Conservation (phyloP, 1,140 invertebrate species). For the Diuraphis noxia region DNA sequence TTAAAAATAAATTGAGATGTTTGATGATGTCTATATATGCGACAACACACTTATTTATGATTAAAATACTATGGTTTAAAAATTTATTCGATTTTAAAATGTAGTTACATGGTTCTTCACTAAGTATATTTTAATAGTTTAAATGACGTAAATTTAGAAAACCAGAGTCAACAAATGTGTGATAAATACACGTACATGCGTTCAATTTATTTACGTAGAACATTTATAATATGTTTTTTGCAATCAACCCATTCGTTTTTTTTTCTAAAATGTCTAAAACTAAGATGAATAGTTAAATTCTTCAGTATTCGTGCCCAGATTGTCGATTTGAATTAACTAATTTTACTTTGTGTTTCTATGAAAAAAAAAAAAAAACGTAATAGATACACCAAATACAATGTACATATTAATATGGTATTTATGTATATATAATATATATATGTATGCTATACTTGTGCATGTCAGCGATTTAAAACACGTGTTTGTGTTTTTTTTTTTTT, state of each 20-base stretch:
- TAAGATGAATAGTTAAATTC: background rate
- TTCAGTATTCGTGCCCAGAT: background rate
- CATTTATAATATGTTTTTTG: background rate
- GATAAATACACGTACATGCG: background rate
- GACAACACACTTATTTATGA: too few species aligned
- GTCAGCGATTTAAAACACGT: background rate
- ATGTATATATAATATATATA: background rate
- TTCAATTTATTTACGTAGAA: background rate
- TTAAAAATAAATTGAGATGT: background rate
- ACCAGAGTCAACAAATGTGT: background rate
- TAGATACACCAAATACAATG: background rate
- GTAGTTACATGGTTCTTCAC: background rate
- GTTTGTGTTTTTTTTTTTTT: background rate
- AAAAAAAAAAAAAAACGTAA: slow-evolving; percentile 7
- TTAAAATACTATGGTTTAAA: background rate
- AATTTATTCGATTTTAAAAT: background rate
- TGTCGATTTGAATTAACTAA: background rate
- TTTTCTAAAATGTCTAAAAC: background rate
- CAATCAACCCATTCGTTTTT: too few species aligned
- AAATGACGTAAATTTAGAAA: background rate
- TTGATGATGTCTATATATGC: background rate
- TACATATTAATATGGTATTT: background rate
- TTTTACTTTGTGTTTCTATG: background rate
- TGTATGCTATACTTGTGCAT: background rate
- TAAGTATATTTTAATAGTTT: background rate